Conservation (phyloP, 2,797 vertebrate species). For the Peromyscus melanophrys region DNA sequence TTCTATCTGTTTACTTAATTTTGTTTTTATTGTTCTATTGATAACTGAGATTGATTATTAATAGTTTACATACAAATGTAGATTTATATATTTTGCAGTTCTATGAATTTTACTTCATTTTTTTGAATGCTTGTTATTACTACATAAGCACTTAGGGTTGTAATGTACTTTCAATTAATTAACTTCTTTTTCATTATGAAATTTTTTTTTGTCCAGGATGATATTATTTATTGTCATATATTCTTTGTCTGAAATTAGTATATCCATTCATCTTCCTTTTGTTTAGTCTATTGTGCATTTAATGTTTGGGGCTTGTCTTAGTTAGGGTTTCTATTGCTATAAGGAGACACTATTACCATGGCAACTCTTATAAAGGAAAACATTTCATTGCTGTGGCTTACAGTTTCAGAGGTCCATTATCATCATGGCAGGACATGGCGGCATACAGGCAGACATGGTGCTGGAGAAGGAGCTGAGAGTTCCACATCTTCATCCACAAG, state of each 20-base stretch:
- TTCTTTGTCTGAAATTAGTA: constrained; percentile 6
- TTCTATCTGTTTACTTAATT: constrained; percentile 52
- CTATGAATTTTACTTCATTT: neutral
- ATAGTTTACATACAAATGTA: neutral
- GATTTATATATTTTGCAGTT: constrained; percentile 3
- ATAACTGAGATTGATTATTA: constrained; percentile 18
- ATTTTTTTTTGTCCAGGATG: neutral
- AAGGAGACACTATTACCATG: neutral
- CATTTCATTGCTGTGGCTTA: neutral
- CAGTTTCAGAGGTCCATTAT: neutral
- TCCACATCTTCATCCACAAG: neutral
- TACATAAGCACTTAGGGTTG: neutral
- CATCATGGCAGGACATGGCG: neutral
- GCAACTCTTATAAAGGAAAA: neutral
- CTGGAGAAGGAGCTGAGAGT: neutral
- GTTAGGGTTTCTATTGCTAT: neutral
- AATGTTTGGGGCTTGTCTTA: neutral
- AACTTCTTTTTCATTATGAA: constrained; percentile 30
- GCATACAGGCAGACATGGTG: neutral
- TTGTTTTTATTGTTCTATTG: constrained; percentile 29
- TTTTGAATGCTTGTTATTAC: constrained; percentile 18
- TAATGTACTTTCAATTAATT: neutral
- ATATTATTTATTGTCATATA: neutral
- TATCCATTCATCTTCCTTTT: constrained; percentile 13
- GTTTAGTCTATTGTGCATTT: neutral